Conservation (phyloP, 2,888 invertebrate genomes). For the Alloplasta piceator region DNA sequence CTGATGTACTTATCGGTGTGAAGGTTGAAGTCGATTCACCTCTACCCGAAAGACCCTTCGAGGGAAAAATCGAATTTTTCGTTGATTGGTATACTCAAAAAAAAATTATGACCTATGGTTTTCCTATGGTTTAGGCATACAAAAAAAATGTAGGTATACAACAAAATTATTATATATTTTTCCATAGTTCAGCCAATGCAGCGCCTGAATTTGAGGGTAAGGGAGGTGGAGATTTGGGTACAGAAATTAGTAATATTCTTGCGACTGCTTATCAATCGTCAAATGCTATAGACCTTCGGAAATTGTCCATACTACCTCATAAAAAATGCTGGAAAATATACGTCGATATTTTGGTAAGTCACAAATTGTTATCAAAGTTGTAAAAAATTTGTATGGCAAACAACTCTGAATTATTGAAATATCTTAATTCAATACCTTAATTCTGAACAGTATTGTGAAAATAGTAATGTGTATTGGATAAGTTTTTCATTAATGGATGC, state of each 20-base stretch:
- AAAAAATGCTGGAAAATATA: constrained; percentile 97
- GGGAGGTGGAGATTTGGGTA: constrained; percentile 96
- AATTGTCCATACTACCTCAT: constrained; percentile 92
- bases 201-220: constrained; percentile 98
- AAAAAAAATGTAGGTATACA: no score
- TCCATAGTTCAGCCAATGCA: constrained; percentile 95
- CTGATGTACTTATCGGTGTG: constrained; percentile 96
- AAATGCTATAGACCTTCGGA: constrained; percentile 90
- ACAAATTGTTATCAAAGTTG: background rate
- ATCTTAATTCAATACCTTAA: no score
- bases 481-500: no score
- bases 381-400: no score
- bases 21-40: constrained; percentile 95
- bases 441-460: no score
- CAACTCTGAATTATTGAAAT: no score
- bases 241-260: constrained; percentile 92
- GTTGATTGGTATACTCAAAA: constrained; percentile 92
- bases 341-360: constrained; percentile 93
- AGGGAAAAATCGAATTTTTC: constrained; percentile 97
- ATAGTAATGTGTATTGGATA: no score
- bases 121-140: no score
- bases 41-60: constrained; percentile 88
- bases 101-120: background rate
- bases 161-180: constrained; percentile 41
- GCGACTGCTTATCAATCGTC: constrained; percentile 91